These are phyloP conservation scores for Zhuqinia jingwanae DNA, from an alignment of 2,888 invertebrate species.

Conservation along the genomic window DNA sequence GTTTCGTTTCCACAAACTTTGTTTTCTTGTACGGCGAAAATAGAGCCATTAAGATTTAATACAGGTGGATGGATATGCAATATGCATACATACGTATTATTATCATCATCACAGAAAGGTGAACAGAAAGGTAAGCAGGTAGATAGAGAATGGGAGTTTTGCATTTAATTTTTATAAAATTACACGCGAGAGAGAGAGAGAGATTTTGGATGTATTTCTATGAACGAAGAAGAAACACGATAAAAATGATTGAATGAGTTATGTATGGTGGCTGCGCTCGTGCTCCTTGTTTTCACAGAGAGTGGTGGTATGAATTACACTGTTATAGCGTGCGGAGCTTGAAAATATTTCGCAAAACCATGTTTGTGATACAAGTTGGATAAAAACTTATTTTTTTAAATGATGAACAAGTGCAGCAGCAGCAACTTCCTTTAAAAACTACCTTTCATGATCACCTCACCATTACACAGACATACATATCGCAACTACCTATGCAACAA, in stretches of 20 bases:
- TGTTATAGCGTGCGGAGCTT: not conserved
- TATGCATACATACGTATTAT: too few relatives aligned
- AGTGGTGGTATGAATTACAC: too few relatives aligned
- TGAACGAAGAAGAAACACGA: not conserved
- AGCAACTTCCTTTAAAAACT: conserved; percentile 29
- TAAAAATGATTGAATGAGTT: not conserved
- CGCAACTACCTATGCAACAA: too few relatives aligned
- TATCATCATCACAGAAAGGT: too few relatives aligned
- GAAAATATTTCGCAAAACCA: not conserved
- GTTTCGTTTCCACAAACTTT: not conserved
- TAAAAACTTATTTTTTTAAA: conserved; percentile 38
- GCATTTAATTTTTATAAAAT: too few relatives aligned
- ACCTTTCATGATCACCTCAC: not conserved
- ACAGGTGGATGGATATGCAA: not conserved
- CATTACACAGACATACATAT: too few relatives aligned
- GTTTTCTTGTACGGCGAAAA: not conserved
- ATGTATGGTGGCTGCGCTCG: not conserved
- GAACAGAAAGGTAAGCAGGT: too few relatives aligned
- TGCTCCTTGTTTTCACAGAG: not conserved
- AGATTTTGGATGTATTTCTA: not conserved
- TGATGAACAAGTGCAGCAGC: conserved; percentile 11
- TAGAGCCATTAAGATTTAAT: conserved; percentile 17
- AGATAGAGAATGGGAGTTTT: not conserved
- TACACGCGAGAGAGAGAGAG: not conserved
- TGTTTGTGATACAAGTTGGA: conserved; percentile 21